Conservation (phyloP, 2,888 invertebrate genomes). For the Molorchus minor region DNA sequence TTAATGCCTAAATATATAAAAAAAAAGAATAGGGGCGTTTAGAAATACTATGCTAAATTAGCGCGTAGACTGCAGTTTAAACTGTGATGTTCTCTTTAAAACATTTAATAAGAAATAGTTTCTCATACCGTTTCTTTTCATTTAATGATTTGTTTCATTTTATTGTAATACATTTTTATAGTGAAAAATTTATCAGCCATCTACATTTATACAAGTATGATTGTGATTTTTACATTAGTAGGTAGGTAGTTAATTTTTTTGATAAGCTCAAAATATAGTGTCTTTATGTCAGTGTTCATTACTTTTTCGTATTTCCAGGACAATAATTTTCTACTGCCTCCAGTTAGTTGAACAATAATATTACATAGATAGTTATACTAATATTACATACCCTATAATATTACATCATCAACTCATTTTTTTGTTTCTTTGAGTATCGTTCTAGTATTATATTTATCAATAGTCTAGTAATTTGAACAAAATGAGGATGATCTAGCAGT, state of each 20-base stretch:
- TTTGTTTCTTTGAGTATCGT: neutral
- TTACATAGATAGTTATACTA: neutral
- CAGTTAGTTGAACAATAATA: neutral
- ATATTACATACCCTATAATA: neutral
- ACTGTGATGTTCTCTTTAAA: constrained; percentile 58
- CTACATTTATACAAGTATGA: constrained; percentile 45
- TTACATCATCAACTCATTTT: neutral
- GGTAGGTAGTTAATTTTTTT: too few relatives aligned
- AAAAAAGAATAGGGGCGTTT: constrained; percentile 38
- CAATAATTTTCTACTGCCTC: constrained; percentile 11
- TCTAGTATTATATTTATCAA: neutral
- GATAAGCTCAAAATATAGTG: constrained; percentile 48
- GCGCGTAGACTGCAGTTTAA: constrained; percentile 57
- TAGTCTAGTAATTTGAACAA: neutral
- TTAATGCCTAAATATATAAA: constrained; percentile 19
- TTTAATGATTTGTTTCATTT: constrained; percentile 36
- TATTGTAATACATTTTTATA: constrained; percentile 37
- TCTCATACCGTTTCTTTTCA: constrained; percentile 30
- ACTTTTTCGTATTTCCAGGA: constrained; percentile 21
- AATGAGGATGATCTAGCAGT: neutral
- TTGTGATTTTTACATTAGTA: constrained; percentile 52
- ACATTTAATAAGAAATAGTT: constrained; percentile 40
- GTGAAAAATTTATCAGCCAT: constrained; percentile 50
- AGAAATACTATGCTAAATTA: constrained; percentile 40
- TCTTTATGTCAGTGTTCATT: constrained; percentile 44